Percentiles rank a stretch among this genome's conserved stretches.
Conservation (phyloP, 2,797 vertebrate genomes). For the Sylvia borin region DNA sequence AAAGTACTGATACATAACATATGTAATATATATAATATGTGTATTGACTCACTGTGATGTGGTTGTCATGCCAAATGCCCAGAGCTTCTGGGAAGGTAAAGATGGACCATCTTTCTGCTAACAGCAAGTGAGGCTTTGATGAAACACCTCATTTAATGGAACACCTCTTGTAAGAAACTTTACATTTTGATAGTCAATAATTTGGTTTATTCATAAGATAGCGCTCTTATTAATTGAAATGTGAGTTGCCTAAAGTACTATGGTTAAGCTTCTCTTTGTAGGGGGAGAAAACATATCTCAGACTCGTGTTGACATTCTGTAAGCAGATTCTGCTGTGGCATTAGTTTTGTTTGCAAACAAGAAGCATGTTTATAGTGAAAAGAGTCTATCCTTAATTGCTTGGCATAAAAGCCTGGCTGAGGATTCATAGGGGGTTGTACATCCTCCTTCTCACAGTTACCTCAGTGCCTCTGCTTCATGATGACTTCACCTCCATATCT, state of each 20-base stretch:
- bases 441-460: neutral
- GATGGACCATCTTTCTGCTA: neutral
- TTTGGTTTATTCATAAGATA: neutral
- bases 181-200: neutral
- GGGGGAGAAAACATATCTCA: neutral
- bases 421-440: fast-evolving
- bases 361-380: neutral
- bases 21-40: neutral
- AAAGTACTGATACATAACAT: neutral
- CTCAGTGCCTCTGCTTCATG: neutral
- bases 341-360: neutral
- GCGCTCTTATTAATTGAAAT: neutral
- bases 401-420: neutral
- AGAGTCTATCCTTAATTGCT: neutral
- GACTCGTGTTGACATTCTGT: neutral
- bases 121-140: neutral
- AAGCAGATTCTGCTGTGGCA: neutral
- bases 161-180: neutral
- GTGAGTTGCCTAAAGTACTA: neutral
- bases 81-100: neutral
- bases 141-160: neutral
- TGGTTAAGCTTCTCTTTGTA: slow-evolving; percentile 1
- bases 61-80: neutral
- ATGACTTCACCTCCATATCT: neutral
- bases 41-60: neutral